Base-by-base conservation (phyloP, 2,113 vertebrate genomes). In the Lophius piscatorius region DNA sequence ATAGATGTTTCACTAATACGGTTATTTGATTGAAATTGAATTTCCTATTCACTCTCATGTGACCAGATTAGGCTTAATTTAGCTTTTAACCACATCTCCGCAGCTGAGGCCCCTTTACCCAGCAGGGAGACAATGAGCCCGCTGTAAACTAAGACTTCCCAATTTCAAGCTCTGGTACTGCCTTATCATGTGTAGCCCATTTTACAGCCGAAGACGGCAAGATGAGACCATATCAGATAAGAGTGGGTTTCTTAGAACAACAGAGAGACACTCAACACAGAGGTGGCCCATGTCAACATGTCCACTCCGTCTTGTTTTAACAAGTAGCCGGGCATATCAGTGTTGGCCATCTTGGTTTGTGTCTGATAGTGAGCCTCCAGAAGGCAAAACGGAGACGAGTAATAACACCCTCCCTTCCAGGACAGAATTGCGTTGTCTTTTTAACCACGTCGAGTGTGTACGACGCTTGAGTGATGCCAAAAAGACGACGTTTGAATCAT, bases 291-390 rank as follows among this genome's bases (percentile, higher is more conserved):
- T 62, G 64, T 64, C 58, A 63, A 63, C 82, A 62, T 58, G 71
- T 63, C 51, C 45, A 40, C 9, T 47, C 40, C 22, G n/a, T 78
- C 70, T 61, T 86, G 81, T 87, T 85, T 87, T 61, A 84, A 76
- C 74, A 79, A 50, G 42, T 50, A 41, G 54, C 28, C 44, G 2
- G 47, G 36, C 50, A 58, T 74, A 77, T 83, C 76, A 34, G 33
- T 41, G 72, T 6, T 40, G 14, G 52, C 52, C 55, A 78, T 89
- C 78, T 83, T 36, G 13, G 60, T 79, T 83, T 83, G 77, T 70
- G 54, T 79, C 49, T n/a, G 67, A 74, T 60, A 76, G 63, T 2
- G 44, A 12, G 34, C 31, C 51, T 63, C 54, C 54, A 10, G 45
- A 48, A 33, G 39, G 21, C 29, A 39, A 69, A 79, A 39, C 56